Evolutionary conservation across 2,888 invertebrate genomes (phyloP), one percentile per base, ranked within the genome.

Genomic region (Mystacides longicornis): DNA sequence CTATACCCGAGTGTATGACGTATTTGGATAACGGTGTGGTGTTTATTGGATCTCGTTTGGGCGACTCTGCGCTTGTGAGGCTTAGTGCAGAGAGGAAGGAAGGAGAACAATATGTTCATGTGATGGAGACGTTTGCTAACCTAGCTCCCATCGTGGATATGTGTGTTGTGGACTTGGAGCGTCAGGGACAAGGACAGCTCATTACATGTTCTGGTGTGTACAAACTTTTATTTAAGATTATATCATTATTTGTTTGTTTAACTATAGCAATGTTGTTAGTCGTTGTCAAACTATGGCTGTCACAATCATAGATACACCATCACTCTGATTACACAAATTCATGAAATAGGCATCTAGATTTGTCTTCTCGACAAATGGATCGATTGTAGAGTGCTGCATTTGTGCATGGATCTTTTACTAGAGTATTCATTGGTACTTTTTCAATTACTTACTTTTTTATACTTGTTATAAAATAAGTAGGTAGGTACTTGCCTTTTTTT

Each of bases 1-100:
- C 90, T 3, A 94, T 96, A 58, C 96, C 99, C 0, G 97, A 98
- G 70, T 95, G 96, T 67, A 89, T 99, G 68, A 96, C 96, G 0
- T 99, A 99, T 71, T 76, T 99, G 60, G 99, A 99, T 73, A 99
- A 99, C 72, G 96, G 97, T 9, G 97, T 99, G 7, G 86, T 99
- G 22, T 99, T 91, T 68, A 83, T 99, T 64, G 99, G 98, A 0
- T 97, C 97, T 0, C 83, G 96, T 14, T 81, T 98, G 51, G 99
- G 99, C 0, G 99, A 99, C 72, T 97, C 96, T 0, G 97, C 98
- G 62, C 77, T 99, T 3, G 88, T 99, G 5, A 87, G 93, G 66
- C 77, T 98, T 54, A 90, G 91, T 63, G 85, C 88, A 1, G 83
- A 87, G 58, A 78, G 89, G 0, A 93, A 95, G 68, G 93, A 93